Conservation (phyloP, 1,140 invertebrate genomes). For the Drosophila asahinai region DNA sequence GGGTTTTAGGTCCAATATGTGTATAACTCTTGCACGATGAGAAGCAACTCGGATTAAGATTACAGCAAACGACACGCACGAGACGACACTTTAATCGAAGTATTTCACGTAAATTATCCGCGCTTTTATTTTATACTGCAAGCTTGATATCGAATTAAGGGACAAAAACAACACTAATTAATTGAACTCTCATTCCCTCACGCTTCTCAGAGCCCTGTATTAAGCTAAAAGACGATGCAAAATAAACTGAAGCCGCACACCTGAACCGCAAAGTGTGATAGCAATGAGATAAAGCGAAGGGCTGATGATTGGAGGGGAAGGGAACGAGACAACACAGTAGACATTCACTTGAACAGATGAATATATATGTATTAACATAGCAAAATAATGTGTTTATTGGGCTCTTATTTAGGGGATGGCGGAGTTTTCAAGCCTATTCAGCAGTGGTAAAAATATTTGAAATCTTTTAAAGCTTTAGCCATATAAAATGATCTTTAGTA, state of each 20-base stretch:
- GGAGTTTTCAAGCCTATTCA: too few species aligned
- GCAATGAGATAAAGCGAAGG: slow-evolving; percentile 5
- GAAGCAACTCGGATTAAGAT: not conserved
- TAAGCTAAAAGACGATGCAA: slow-evolving; percentile 18
- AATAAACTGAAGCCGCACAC: slow-evolving; percentile 5
- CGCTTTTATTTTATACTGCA: slow-evolving; percentile 39
- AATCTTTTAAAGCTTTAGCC: too few species aligned
- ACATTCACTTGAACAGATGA: not conserved
- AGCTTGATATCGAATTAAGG: not conserved
- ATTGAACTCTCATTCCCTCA: slow-evolving; percentile 12
- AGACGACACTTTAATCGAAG: slow-evolving; percentile 30
- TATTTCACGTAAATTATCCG: slow-evolving; percentile 29
- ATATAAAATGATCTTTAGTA: not conserved
- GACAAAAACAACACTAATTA: slow-evolving; percentile 20
- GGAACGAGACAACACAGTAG: not conserved
- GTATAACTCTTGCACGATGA: slow-evolving; percentile 11
- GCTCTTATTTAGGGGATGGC: too few species aligned
- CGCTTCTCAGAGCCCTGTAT: slow-evolving; percentile 2
- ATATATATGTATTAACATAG: not conserved
- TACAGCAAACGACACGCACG: slow-evolving; percentile 16
- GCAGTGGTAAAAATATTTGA: too few species aligned
- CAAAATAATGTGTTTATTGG: not conserved
- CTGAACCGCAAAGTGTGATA: not conserved
- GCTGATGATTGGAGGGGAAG: not conserved
- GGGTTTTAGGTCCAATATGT: slow-evolving; percentile 16